phyloP scores from a whole-genome alignment of 2,797 vertebrate genomes.

The Scolopax bukidnonensis region DNA sequence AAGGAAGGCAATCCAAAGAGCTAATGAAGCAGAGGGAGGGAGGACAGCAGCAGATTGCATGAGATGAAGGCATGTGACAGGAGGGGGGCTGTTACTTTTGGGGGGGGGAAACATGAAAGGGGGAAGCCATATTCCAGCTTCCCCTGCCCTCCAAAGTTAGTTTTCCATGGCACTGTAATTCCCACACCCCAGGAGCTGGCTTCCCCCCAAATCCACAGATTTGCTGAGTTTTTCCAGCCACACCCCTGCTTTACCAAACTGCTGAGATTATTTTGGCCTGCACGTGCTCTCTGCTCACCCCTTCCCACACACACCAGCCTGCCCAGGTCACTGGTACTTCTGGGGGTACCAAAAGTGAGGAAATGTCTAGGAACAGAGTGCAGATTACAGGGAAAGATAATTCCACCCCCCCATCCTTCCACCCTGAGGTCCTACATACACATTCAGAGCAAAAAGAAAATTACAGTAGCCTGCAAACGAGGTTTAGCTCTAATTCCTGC shows the following conservation, averaged over 20 bases:
- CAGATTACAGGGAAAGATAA: background rate
- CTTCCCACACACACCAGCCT: background rate
- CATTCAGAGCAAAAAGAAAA: rapidly evolving
- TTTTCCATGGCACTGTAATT: background rate
- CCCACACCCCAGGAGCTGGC: background rate
- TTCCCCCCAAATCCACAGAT: background rate
- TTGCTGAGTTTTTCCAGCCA: background rate
- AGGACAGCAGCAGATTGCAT: background rate
- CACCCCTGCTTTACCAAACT: background rate
- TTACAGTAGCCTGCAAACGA: background rate
- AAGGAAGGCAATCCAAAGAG: background rate
- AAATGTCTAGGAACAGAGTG: background rate
- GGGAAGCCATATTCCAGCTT: background rate
- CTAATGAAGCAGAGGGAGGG: background rate
- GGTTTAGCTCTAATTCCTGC: background rate
- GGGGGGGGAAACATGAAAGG: background rate
- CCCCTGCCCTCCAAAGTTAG: background rate
- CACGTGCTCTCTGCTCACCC: background rate
- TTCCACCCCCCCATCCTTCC: background rate
- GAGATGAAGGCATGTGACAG: background rate
- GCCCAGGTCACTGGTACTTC: background rate
- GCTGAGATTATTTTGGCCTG: background rate
- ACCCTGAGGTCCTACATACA: background rate
- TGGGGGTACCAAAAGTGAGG: background rate
- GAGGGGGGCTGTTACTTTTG: background rate